A percentile compares a stretch with the other conserved stretches of the same genome.
These are phyloP conservation scores for Acanthopleura granulata DNA, from an alignment of 2,888 invertebrate genomes.

Conservation along the genomic window DNA sequence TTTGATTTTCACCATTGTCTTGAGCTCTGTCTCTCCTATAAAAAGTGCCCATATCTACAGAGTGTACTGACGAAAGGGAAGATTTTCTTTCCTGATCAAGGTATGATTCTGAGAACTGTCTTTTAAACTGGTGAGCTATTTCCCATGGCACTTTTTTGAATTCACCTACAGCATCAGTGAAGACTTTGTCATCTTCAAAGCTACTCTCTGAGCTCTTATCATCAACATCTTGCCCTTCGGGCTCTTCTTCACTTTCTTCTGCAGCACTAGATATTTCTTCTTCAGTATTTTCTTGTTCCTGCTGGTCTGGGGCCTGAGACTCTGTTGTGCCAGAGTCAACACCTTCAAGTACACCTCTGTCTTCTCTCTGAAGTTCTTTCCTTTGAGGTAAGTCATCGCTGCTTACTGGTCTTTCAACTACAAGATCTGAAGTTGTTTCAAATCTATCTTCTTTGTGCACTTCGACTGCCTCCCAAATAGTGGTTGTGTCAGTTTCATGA, in stretches of 20 bases:
- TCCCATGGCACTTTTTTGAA: constrained; percentile 56
- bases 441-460: constrained; percentile 10
- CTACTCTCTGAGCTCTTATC: constrained; percentile 35
- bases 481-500: constrained; percentile 75
- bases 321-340: not conserved
- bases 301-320: not conserved
- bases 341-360: not conserved
- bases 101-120: constrained; percentile 60
- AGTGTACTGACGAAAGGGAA: constrained; percentile 38
- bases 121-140: constrained; percentile 54
- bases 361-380: not conserved
- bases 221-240: not conserved
- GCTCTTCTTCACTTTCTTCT: constrained; percentile 17
- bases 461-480: constrained; percentile 25
- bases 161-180: constrained; percentile 58
- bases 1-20: constrained; percentile 23
- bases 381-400: not conserved
- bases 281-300: not conserved
- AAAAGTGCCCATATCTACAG: constrained; percentile 58
- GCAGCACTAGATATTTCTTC: not conserved
- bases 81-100: constrained; percentile 44
- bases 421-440: not conserved
- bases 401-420: not conserved
- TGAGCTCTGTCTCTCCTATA: constrained; percentile 41
- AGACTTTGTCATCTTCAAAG: constrained; percentile 54